Evolutionary conservation across 2,888 invertebrate genomes (phyloP).

Genomic region (Pegoplata infirma): DNA sequence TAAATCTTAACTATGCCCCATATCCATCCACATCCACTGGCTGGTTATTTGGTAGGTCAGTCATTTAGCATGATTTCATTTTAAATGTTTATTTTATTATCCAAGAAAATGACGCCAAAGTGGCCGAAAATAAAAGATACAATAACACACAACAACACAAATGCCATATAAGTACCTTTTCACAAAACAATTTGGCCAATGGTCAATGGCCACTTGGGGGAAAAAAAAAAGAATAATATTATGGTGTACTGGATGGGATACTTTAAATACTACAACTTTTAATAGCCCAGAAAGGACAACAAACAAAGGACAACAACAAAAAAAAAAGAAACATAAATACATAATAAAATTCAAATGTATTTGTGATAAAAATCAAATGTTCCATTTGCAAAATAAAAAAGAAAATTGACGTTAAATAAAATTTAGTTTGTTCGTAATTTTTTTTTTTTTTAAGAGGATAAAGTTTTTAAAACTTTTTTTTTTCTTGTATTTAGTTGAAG

Average conservation of each 20-base stretch:
- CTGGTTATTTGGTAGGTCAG: constrained; percentile 45
- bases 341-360: constrained; percentile 77
- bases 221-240: too few relatives aligned
- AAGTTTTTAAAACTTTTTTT: constrained; percentile 17
- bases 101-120: constrained; percentile 76
- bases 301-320: constrained; percentile 3
- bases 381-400: constrained; percentile 53
- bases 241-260: neutral
- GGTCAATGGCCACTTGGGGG: constrained; percentile 45
- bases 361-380: constrained; percentile 77
- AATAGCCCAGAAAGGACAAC: constrained; percentile 15
- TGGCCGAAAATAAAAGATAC: constrained; percentile 72
- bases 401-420: constrained; percentile 54
- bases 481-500: constrained; percentile 9
- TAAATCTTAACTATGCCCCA: too few relatives aligned
- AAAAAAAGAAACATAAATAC: constrained; percentile 63
- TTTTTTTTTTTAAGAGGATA: constrained; percentile 3
- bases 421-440: constrained; percentile 29
- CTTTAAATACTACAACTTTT: constrained; percentile 13
- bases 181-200: constrained; percentile 60
- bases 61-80: constrained; percentile 75
- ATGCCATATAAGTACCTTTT: constrained; percentile 51
- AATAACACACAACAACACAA: too few relatives aligned
- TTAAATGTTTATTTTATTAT: constrained; percentile 76
- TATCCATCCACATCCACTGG: neutral